Evolutionary conservation across 2,888 invertebrate species (phyloP).

Genomic region (Apotomis betuletana): DNA sequence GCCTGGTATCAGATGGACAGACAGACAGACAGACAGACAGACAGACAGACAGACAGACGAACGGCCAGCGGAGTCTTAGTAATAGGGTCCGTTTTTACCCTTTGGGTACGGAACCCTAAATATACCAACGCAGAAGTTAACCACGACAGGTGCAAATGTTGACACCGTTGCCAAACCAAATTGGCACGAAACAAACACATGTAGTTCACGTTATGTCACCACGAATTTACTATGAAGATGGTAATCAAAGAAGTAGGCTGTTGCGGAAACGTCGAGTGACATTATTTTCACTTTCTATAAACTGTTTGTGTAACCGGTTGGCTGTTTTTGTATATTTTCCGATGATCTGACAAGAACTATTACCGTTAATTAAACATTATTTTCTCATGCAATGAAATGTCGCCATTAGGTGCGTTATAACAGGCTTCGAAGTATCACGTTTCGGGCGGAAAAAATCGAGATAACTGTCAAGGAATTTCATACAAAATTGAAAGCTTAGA

Average conservation of each 20-base stretch:
- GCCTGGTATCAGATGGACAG: too few species aligned
- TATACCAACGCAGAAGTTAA: neutral
- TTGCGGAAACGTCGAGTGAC: slow-evolving; percentile 35
- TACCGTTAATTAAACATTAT: neutral
- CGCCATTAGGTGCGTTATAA: too few species aligned
- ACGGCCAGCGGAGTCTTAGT: too few species aligned
- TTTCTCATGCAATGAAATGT: too few species aligned
- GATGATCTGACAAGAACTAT: neutral
- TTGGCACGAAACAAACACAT: slow-evolving; percentile 15
- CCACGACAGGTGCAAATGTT: neutral
- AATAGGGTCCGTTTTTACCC: neutral
- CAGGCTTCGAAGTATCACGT: too few species aligned
- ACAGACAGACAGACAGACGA: too few species aligned
- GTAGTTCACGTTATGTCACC: slow-evolving; percentile 33
- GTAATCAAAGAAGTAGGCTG: slow-evolving; percentile 32
- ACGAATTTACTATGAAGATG: slow-evolving; percentile 32
- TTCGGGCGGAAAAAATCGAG: too few species aligned
- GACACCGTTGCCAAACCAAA: slow-evolving; percentile 15
- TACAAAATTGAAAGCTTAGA: too few species aligned
- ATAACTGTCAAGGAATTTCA: too few species aligned
- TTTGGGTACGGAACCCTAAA: neutral
- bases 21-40: too few species aligned
- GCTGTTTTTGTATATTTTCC: slow-evolving; percentile 10
- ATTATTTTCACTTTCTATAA: slow-evolving; percentile 39
- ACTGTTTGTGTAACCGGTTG: slow-evolving; percentile 2